Conservation (phyloP, 2,113 vertebrate species). For the Plestiodon gilberti region DNA sequence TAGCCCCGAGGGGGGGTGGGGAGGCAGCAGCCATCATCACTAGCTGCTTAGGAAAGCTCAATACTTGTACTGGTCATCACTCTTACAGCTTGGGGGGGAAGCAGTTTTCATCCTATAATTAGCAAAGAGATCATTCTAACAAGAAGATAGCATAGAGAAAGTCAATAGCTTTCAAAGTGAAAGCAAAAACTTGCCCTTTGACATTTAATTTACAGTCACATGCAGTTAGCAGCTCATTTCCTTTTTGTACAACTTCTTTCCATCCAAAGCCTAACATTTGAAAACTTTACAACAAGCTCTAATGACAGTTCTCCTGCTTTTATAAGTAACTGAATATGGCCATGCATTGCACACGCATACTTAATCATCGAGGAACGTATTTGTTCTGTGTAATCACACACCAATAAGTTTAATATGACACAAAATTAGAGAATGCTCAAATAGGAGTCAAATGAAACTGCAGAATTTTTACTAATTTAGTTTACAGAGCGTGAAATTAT, state of each 20-base stretch:
- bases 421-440: not conserved
- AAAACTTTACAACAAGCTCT: not conserved
- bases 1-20: not conserved
- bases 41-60: not conserved
- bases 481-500: not conserved
- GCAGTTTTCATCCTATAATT: not conserved
- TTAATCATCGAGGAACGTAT: not conserved
- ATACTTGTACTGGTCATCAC: not conserved
- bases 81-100: not conserved
- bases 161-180: too few relatives aligned
- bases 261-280: not conserved
- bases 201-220: not conserved
- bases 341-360: not conserved
- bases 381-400: not conserved
- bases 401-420: not conserved
- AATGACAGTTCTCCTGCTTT: not conserved
- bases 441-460: not conserved
- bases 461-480: not conserved
- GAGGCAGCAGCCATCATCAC: not conserved
- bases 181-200: not conserved
- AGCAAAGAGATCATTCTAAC: not conserved
- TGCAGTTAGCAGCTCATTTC: not conserved
- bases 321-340: not conserved
- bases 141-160: too few relatives aligned
- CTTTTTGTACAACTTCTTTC: not conserved